Conservation (phyloP, 2,888 invertebrate genomes). For the Eupeodes latifasciatus region DNA sequence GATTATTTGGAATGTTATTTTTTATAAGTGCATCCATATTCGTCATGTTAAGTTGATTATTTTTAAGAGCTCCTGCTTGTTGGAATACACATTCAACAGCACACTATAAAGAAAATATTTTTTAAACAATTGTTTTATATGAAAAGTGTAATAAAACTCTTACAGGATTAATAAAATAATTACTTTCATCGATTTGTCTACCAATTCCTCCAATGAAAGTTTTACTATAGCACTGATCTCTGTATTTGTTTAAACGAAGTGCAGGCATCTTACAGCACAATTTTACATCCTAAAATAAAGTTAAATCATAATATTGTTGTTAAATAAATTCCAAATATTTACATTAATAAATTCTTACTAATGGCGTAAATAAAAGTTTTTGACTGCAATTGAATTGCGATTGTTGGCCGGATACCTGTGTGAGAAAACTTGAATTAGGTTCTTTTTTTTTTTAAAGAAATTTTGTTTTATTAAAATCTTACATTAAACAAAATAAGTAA, state of each 20-base stretch:
- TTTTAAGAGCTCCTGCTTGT: slow-evolving; percentile 30
- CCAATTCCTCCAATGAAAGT: background rate
- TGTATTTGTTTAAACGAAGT: slow-evolving; percentile 20
- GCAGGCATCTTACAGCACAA: slow-evolving; percentile 49
- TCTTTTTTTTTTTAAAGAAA: background rate
- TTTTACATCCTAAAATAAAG: slow-evolving; percentile 39
- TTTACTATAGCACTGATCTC: slow-evolving; percentile 23
- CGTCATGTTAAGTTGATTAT: slow-evolving; percentile 31
- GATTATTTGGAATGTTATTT: slow-evolving; percentile 38
- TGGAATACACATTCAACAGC: slow-evolving; percentile 53
- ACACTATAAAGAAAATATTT: slow-evolving; percentile 26
- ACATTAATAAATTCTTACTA: background rate
- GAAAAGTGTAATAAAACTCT: background rate
- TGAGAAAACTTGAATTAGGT: too few relatives aligned
- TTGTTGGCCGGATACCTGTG: background rate
- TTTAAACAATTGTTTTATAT: background rate
- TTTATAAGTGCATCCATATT: slow-evolving; percentile 14
- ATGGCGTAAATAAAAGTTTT: background rate
- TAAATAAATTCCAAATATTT: too few relatives aligned
- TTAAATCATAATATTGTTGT: too few relatives aligned
- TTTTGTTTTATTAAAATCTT: background rate
- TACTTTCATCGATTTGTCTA: background rate
- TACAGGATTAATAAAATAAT: slow-evolving; percentile 54
- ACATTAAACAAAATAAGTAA: background rate
- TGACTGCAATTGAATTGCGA: slow-evolving; percentile 13